Percentiles rank a stretch among this genome's conserved stretches.
Conservation (phyloP, 2,888 invertebrate species). For the Coelopa pilipes region DNA sequence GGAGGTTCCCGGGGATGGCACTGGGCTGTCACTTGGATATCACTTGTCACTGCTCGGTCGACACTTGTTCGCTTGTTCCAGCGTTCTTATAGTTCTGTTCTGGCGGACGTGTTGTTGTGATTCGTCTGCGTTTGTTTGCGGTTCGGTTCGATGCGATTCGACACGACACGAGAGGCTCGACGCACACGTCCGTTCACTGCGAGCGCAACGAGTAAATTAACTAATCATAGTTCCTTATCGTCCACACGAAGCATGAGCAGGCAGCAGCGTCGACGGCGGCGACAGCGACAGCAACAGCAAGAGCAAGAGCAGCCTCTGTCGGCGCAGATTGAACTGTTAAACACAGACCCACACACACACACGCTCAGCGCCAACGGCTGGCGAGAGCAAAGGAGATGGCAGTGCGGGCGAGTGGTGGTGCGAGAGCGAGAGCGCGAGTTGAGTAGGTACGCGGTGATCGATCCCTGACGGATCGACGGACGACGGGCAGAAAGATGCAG, state of each 20-base stretch:
- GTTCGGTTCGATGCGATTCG: neutral
- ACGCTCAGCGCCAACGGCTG: constrained; percentile 9
- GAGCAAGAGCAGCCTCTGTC: too few species aligned
- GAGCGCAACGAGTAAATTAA: constrained; percentile 67
- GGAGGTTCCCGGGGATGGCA: neutral
- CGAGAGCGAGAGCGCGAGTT: constrained; percentile 34
- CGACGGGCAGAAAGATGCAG: neutral
- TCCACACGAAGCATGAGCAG: constrained; percentile 56
- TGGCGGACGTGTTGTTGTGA: constrained; percentile 19
- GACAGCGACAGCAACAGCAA: too few species aligned
- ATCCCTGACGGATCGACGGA: constrained; percentile 45
- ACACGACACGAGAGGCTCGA: constrained; percentile 44
- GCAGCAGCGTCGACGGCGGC: constrained; percentile 14
- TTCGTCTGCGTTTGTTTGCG: constrained; percentile 23
- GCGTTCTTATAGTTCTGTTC: neutral
- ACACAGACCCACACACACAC: constrained; percentile 31
- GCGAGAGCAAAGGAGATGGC: neutral
- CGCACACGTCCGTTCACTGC: constrained; percentile 65
- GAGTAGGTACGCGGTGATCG: constrained; percentile 36
- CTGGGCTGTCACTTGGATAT: constrained; percentile 6
- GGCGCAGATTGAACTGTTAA: constrained; percentile 44
- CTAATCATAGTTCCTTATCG: constrained; percentile 65
- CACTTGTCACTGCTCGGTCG: constrained; percentile 6
- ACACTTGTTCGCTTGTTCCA: constrained; percentile 28
- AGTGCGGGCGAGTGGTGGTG: constrained; percentile 37